Conservation (phyloP, 2,113 vertebrate species). For the Nannospalax galili region DNA sequence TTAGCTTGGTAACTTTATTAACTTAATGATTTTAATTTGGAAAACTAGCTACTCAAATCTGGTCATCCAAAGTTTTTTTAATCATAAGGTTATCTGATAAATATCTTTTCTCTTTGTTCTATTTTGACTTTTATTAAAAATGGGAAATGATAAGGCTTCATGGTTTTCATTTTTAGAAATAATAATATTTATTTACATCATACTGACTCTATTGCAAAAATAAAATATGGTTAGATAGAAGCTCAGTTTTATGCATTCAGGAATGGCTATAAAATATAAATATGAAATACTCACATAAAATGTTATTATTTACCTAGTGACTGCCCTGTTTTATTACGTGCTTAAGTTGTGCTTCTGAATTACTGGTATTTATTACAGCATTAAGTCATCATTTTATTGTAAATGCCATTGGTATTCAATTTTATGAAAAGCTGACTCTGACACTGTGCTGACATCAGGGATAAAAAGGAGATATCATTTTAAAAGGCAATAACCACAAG, state of each 20-base stretch:
- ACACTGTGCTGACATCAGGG: constrained; percentile 39
- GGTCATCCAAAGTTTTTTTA: neutral
- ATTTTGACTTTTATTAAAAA: neutral
- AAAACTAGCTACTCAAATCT: neutral
- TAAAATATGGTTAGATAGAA: constrained; percentile 52
- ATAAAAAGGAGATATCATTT: constrained; percentile 40
- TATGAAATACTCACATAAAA: constrained; percentile 54
- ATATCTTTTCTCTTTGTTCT: neutral
- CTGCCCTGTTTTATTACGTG: constrained; percentile 43
- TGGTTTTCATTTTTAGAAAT: constrained; percentile 54
- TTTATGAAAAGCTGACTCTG: constrained; percentile 25
- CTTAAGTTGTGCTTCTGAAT: constrained; percentile 57
- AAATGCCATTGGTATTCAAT: neutral
- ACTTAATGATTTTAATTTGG: constrained; percentile 15
- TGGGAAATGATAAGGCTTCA: neutral
- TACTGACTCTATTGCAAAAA: constrained; percentile 13
- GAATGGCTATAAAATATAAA: constrained; percentile 32
- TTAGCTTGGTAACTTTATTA: neutral
- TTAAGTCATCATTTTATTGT: constrained; percentile 37
- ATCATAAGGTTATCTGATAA: neutral
- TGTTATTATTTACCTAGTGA: constrained; percentile 47
- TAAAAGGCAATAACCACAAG: neutral
- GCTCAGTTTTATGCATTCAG: constrained; percentile 34
- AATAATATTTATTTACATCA: constrained; percentile 5
- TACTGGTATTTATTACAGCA: constrained; percentile 38